These are phyloP conservation scores for Drosophila incognita DNA, from an alignment of 2,888 invertebrate species.

Conservation along the genomic window DNA sequence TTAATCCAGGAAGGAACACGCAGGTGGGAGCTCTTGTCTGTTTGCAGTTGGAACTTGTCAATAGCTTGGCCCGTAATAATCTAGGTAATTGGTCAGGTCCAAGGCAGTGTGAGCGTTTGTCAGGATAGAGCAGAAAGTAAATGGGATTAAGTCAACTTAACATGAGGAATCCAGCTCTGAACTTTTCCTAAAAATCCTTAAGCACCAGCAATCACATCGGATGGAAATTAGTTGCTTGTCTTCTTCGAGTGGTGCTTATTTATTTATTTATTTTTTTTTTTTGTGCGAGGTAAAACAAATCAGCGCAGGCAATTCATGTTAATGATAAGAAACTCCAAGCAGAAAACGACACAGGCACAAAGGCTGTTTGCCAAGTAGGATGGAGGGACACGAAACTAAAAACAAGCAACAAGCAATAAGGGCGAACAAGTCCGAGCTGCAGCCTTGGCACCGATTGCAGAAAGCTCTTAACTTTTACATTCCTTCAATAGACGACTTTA, in stretches of 20 bases:
- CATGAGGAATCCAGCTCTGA: not conserved
- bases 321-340: constrained; percentile 7
- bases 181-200: not conserved
- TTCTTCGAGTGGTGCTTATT: not conserved
- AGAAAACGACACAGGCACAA: not conserved
- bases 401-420: not conserved
- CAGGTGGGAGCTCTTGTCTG: no score
- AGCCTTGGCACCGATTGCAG: constrained; percentile 24
- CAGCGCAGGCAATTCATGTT: constrained; percentile 12
- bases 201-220: not conserved
- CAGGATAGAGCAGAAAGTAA: not conserved
- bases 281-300: constrained; percentile 5
- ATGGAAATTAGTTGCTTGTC: not conserved
- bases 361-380: not conserved
- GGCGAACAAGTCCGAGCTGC: not conserved
- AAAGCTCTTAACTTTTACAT: constrained; percentile 15
- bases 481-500: constrained; percentile 26
- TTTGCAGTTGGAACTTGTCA: not conserved
- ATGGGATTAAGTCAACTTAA: not conserved
- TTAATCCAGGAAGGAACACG: not conserved
- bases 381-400: not conserved
- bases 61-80: constrained; percentile 9
- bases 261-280: not conserved
- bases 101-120: not conserved
- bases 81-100: constrained; percentile 21